These are phyloP conservation scores for Ichneumon xanthorius DNA, from an alignment of 2,888 invertebrate genomes.

Conservation along the genomic window DNA sequence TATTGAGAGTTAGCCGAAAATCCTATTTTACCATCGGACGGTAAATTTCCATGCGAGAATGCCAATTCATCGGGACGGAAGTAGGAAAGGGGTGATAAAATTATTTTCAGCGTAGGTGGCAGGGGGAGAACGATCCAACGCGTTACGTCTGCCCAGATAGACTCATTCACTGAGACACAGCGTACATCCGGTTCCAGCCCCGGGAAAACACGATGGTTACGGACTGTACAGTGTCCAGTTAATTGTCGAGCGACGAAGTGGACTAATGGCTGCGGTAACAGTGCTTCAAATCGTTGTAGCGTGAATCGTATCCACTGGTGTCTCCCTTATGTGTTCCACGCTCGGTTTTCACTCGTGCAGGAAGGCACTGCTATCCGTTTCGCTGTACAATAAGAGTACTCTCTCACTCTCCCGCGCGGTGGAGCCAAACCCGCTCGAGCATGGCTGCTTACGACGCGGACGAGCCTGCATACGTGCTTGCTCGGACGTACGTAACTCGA, in stretches of 20 bases:
- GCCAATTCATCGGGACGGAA: background rate
- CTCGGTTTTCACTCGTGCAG: conserved; percentile 10
- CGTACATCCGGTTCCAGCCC: conserved; percentile 4
- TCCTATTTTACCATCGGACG: background rate
- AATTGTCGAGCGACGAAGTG: conserved; percentile 50
- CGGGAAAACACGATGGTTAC: conserved; percentile 4
- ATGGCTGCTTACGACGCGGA: conserved; percentile 33
- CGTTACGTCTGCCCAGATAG: conserved; percentile 8
- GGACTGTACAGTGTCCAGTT: conserved; percentile 35
- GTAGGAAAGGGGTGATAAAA: background rate
- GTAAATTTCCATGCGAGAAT: background rate
- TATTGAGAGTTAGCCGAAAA: background rate
- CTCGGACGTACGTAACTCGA: conserved; percentile 38
- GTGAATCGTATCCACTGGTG: conserved; percentile 26
- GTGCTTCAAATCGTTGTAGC: conserved; percentile 47
- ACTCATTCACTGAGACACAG: conserved; percentile 14
- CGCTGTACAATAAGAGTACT: conserved; percentile 24
- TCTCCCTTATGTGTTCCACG: background rate
- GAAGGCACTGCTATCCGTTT: background rate
- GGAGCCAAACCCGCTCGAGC: conserved; percentile 29
- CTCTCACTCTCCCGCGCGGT: background rate
- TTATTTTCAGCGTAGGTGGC: background rate
- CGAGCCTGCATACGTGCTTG: conserved; percentile 14
- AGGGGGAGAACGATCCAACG: conserved; percentile 5
- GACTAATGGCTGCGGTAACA: conserved; percentile 30